A percentile compares a stretch with the other conserved stretches of the same genome.
phyloP scores from a whole-genome alignment of 2,113 vertebrate species.

The Orthonyx spaldingii region DNA sequence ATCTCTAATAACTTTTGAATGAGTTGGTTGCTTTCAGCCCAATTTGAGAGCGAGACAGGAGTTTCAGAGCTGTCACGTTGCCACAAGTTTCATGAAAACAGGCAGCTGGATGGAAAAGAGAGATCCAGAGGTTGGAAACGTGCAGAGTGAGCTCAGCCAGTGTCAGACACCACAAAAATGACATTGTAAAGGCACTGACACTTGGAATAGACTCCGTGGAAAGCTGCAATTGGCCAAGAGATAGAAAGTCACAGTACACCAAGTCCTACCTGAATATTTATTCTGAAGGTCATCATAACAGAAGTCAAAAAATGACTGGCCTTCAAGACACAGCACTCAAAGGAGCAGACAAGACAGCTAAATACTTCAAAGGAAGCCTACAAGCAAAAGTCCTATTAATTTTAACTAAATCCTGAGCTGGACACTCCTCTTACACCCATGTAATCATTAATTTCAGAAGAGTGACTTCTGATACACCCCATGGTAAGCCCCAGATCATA shows the following conservation, averaged over 20 bases:
- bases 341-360: neutral
- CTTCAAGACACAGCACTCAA: neutral
- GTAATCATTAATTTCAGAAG: neutral
- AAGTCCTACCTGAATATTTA: neutral
- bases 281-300: neutral
- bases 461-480: neutral
- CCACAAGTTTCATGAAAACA: neutral
- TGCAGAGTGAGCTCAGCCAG: neutral
- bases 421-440: neutral
- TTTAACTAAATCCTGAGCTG: neutral
- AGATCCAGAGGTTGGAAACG: neutral
- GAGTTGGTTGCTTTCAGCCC: constrained; percentile 8
- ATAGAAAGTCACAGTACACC: neutral
- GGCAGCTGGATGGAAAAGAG: neutral
- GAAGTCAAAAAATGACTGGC: neutral
- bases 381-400: neutral
- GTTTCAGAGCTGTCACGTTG: neutral
- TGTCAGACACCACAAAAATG: neutral
- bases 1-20: constrained; percentile 26
- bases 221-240: neutral
- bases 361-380: neutral
- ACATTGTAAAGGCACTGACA: neutral
- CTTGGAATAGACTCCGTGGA: neutral
- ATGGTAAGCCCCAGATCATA: neutral
- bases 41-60: neutral